Conservation (phyloP, 2,797 vertebrate species). For the Lepilemur ruficaudatus region DNA sequence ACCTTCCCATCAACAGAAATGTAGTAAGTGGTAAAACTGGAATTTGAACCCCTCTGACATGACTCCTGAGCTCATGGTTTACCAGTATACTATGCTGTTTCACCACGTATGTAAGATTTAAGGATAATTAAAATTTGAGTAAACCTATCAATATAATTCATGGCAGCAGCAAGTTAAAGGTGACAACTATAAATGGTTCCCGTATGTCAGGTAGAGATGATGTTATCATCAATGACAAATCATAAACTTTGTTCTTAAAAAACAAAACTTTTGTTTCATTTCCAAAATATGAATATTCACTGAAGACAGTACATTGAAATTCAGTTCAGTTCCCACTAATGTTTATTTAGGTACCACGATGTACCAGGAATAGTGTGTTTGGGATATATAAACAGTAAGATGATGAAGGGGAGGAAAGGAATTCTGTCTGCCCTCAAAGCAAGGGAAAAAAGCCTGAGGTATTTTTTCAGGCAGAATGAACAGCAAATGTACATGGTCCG, state of each 20-base stretch:
- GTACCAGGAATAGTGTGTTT: background rate
- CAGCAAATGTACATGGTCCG: slow-evolving; percentile 1
- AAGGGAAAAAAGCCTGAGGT: background rate
- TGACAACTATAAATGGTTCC: background rate
- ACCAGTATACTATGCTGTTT: background rate
- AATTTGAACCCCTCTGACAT: background rate
- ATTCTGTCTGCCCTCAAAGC: background rate
- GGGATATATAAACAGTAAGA: background rate
- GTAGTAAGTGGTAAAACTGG: background rate
- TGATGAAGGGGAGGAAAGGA: too few relatives aligned
- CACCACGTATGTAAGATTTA: background rate
- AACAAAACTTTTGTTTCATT: background rate
- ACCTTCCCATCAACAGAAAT: background rate
- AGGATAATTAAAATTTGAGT: background rate
- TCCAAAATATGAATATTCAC: background rate
- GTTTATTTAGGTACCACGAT: background rate
- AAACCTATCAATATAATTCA: background rate
- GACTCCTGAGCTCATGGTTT: background rate
- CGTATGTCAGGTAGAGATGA: background rate
- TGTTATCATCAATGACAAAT: background rate
- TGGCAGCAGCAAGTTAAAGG: background rate
- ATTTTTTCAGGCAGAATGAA: slow-evolving; percentile 20
- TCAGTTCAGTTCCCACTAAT: background rate
- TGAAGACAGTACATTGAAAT: background rate
- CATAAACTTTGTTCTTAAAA: background rate